Evolutionary conservation across 2,888 invertebrate species (phyloP).

Genomic region (Drosophila barbarae): DNA sequence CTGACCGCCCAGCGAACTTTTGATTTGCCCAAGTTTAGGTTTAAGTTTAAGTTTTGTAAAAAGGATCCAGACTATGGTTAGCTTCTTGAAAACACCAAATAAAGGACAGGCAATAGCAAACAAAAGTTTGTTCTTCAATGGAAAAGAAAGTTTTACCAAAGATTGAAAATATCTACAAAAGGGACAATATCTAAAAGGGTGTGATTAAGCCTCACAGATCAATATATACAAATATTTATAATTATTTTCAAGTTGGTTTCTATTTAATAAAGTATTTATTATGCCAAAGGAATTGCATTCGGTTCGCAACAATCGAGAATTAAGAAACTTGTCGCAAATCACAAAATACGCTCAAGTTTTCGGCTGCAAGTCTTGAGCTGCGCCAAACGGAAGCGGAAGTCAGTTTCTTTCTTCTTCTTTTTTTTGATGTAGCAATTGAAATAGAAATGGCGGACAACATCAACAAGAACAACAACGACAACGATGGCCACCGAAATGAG

Average conservation of each 20-base stretch:
- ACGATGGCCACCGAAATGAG: conserved; percentile 53
- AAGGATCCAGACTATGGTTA: not conserved
- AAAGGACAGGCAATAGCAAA: conserved; percentile 2
- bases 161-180: not conserved
- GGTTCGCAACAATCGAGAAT: conserved; percentile 3
- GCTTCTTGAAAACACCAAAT: not conserved
- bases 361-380: conserved; percentile 43
- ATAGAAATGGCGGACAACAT: conserved; percentile 54
- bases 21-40: conserved; percentile 36
- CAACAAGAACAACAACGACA: conserved; percentile 33
- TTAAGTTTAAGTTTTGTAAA: not conserved
- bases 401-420: conserved; percentile 33
- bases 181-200: not conserved
- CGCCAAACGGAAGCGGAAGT: conserved; percentile 67
- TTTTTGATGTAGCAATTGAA: conserved; percentile 61
- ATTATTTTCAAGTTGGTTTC: not conserved
- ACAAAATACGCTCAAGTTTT: conserved; percentile 9
- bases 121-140: conserved; percentile 2
- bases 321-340: conserved; percentile 15
- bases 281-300: not conserved
- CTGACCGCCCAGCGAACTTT: conserved; percentile 58
- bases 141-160: conserved; percentile 5
- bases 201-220: too few species aligned
- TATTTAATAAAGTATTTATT: too few species aligned
- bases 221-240: not conserved